Base-by-base conservation (phyloP, 2,797 vertebrate genomes). In the Manis crassicaudata region DNA sequence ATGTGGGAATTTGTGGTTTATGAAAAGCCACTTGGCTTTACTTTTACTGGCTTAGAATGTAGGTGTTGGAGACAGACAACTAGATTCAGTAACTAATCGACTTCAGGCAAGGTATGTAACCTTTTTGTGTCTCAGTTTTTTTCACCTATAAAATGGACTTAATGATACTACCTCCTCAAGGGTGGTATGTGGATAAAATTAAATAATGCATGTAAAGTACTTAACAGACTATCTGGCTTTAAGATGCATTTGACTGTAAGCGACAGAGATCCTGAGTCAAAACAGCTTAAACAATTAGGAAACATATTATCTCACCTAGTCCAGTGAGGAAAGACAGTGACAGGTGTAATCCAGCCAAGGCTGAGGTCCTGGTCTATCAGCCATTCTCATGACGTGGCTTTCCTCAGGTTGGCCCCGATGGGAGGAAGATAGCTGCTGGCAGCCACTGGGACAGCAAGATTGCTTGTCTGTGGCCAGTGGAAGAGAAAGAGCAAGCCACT, bases 141-240 rank as follows among this genome's bases (percentile, higher is more conserved):
- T 80, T 95, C 10, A 75, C 65, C 76, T 85, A 23, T 72, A 88
- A 93, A 86, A 76, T 76, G 27, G 60, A 86, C 46, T 65, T 93
- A 70, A 32, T 81, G 86, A 56, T 79, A 70, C 50, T 92, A 27
- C 50, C 43, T 86, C 62, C 35, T 94, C 54, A 17, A 67, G 37
- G 40, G 79, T 76, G 81, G 6, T 79, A 70, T 79, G 56, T 50
- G 16, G 65, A 90, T 87, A 79, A 88, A 95, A 86, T 73, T 32
- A 95, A 29, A 88, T 76, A 82, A 83, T 60, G 58, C 27, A 80
- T 76, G 76, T 87, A 90, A 95, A 87, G 58, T 72, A 79, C n/a
- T 96, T 87, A 79, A 91, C 52, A 92, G n/a, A 75, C 27, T 86
- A 68, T 86, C 43, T 90, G 40, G 7, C 21, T 93, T 79, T 67